These are phyloP conservation scores for Hemiprocne comata DNA, from an alignment of 2,113 vertebrate species.

Conservation along the genomic window DNA sequence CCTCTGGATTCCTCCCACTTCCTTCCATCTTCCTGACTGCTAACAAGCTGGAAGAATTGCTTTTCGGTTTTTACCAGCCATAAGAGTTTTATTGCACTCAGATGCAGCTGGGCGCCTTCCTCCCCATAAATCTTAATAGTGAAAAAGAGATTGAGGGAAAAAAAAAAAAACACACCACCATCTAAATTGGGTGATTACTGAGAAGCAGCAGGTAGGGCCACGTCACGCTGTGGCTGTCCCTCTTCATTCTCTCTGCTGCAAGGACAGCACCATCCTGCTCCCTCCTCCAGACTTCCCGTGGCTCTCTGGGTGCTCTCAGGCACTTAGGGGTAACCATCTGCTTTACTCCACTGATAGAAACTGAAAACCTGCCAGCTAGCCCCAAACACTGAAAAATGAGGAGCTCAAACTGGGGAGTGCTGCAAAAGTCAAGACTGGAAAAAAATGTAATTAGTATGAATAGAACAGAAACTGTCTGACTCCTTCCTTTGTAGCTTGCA, in stretches of 20 bases:
- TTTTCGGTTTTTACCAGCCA: neutral
- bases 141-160: neutral
- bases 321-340: neutral
- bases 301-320: neutral
- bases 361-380: slow-evolving; percentile 37
- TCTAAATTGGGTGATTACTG: neutral
- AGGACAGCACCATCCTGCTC: fast-evolving
- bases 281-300: neutral
- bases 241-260: neutral
- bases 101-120: slow-evolving; percentile 6
- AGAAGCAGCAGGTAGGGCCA: neutral
- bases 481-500: neutral
- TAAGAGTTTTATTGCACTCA: slow-evolving; percentile 11
- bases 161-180: neutral
- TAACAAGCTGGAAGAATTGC: slow-evolving; percentile 60
- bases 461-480: neutral
- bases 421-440: neutral
- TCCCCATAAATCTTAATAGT: slow-evolving; percentile 37
- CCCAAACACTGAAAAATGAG: slow-evolving; percentile 50
- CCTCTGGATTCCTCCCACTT: slow-evolving; percentile 53
- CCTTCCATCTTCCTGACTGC: slow-evolving; percentile 56
- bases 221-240: neutral
- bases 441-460: neutral
- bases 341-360: neutral
- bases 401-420: neutral